Percentiles rank a stretch among this genome's conserved stretches.
phyloP scores from a whole-genome alignment of 2,797 vertebrate species.

The Muraenolepis orangiensis region DNA sequence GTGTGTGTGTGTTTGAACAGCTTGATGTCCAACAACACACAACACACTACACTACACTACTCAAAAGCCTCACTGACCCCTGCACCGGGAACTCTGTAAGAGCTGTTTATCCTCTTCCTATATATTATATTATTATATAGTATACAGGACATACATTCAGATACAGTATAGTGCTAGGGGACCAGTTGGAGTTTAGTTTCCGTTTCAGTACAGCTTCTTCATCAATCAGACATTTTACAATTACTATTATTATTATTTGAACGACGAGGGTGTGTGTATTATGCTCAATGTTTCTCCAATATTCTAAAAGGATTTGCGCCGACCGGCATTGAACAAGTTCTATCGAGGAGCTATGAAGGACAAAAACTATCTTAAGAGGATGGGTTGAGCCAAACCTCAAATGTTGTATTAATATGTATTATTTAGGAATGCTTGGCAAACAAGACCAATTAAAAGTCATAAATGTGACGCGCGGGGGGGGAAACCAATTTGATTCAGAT shows the following conservation, averaged over 20 bases:
- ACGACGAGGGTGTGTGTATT: too few relatives aligned
- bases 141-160: too few relatives aligned
- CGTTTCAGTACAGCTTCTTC: background rate
- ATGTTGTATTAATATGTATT: constrained; percentile 5
- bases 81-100: background rate
- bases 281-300: background rate
- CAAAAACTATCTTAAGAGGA: constrained; percentile 17
- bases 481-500: constrained; percentile 29
- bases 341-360: constrained; percentile 20
- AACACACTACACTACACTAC: constrained; percentile 60
- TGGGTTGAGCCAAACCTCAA: constrained; percentile 28
- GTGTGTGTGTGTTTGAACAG: constrained; percentile 71
- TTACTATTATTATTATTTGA: too few relatives aligned
- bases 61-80: constrained; percentile 49
- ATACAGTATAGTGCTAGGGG: background rate
- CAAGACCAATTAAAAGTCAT: constrained; percentile 17
- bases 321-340: background rate
- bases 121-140: background rate
- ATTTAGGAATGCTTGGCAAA: background rate
- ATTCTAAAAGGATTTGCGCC: background rate
- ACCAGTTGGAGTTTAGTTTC: background rate
- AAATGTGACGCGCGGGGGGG: constrained; percentile 7
- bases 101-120: background rate
- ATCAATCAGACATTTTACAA: background rate
- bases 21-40: constrained; percentile 60